phyloP scores from a whole-genome alignment of 2,888 invertebrate genomes.

The Patella depressa region DNA sequence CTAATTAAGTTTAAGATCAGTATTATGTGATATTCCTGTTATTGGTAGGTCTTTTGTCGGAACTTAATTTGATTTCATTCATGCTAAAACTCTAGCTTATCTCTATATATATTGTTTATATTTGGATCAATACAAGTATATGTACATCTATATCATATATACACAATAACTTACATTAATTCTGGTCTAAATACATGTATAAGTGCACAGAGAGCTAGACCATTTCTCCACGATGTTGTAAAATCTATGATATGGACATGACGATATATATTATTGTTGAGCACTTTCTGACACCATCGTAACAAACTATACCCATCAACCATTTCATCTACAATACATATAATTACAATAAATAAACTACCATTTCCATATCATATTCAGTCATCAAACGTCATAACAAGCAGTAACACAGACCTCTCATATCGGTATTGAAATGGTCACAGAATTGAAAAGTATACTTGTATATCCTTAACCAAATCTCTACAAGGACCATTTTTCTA shows the following conservation, averaged over 20 bases:
- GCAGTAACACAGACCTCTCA: not conserved
- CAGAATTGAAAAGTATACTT: not conserved
- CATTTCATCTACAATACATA: constrained; percentile 41
- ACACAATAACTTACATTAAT: constrained; percentile 72
- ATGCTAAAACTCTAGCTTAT: no score
- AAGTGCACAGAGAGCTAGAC: constrained; percentile 81
- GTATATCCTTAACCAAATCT: no score
- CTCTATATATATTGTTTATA: no score
- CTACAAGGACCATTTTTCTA: no score
- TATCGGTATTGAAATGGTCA: not conserved
- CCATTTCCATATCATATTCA: not conserved
- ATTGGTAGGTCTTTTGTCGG: no score
- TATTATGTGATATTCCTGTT: no score
- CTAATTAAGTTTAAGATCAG: no score
- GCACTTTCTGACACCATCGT: constrained; percentile 83
- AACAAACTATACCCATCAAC: constrained; percentile 78
- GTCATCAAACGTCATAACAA: not conserved
- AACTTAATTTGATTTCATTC: no score
- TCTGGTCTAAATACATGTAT: constrained; percentile 91
- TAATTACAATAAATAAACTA: not conserved
- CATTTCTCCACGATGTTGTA: constrained; percentile 80
- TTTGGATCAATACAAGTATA: no score
- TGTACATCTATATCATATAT: no score
- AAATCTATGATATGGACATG: constrained; percentile 77
- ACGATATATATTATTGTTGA: constrained; percentile 76